Percentiles rank a stretch among this genome's conserved stretches.
Evolutionary conservation across 2,888 invertebrate species (phyloP).

Genomic region (Lycaena phlaeas): DNA sequence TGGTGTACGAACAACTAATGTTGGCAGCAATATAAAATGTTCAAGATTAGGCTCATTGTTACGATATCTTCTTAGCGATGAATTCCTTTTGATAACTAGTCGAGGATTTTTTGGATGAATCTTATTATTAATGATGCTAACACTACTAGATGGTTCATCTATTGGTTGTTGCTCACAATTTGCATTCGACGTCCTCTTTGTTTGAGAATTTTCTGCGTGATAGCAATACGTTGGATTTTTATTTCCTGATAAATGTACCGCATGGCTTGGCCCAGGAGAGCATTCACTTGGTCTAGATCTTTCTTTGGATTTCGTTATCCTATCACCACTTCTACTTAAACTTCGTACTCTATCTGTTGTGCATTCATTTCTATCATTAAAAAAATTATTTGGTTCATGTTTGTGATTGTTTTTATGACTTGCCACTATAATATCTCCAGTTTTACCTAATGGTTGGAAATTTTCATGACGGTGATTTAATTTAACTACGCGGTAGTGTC

Average conservation of each 20-base stretch:
- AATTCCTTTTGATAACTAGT: slow-evolving; percentile 46
- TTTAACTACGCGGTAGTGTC: slow-evolving; percentile 63
- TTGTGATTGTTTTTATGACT: slow-evolving; percentile 50
- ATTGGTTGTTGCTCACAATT: slow-evolving; percentile 8
- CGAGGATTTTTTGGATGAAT: no score
- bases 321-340: not conserved
- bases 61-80: slow-evolving; percentile 34
- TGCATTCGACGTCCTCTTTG: slow-evolving; percentile 18
- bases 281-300: slow-evolving; percentile 26
- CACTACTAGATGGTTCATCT: slow-evolving; percentile 33
- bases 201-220: slow-evolving; percentile 35
- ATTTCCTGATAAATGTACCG: slow-evolving; percentile 26
- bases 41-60: slow-evolving; percentile 46
- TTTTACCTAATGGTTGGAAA: slow-evolving; percentile 53
- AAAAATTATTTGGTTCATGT: slow-evolving; percentile 33
- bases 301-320: not conserved
- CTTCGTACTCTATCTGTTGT: not conserved
- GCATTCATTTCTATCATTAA: slow-evolving; percentile 26
- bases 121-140: slow-evolving; percentile 33
- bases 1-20: slow-evolving; percentile 55
- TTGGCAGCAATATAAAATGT: slow-evolving; percentile 55
- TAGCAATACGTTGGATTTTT: slow-evolving; percentile 51
- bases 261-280: slow-evolving; percentile 49
- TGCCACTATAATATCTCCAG: slow-evolving; percentile 63
- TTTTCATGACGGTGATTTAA: slow-evolving; percentile 57